Evolutionary conservation across 2,888 invertebrate species (phyloP), one percentile per base, ranked within the genome.

Genomic region (Diloba caeruleocephala): DNA sequence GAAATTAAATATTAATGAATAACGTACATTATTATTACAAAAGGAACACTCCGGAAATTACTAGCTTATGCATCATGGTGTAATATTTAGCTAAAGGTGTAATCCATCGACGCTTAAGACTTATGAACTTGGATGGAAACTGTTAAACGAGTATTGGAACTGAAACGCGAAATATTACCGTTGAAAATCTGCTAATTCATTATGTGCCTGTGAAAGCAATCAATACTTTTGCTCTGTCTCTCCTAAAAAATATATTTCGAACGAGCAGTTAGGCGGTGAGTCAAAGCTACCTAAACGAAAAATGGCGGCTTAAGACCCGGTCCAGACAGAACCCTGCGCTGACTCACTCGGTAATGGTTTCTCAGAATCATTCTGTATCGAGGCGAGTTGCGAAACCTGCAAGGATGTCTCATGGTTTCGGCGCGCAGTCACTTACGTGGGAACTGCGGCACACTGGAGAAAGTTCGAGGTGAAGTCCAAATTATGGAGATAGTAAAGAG

Each of bases 331-430:
- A 76, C 71, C 67, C 74, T 57, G 52, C 68, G 55, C 59, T 88
- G 87, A 89, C 74, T 87, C 88, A 88, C 75, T 41, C 67, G 45
- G 64, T 83, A 88, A 85, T 87, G 84, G 79, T 68, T 89, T 89
- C 89, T 78, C 79, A 74, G 89, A 80, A 81, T 58, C 54, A 68
- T 67, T 77, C 57, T 67, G 71, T 75, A 76, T 82, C 80, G 82
- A 82, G 81, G 78, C 78, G 77, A 58, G 79, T 88, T 89, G 85
- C 81, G 84, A 88, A 88, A 89, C 81, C 71, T 78, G 73, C 72
- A 74, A 80, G 76, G 76, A 79, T 80, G 81, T 76, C 73, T 79
- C 76, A 76, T 76, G 75, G 65, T 71, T 76, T 72, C 53, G 71
- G 68, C 59, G 58, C 60, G 74, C 64, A 56, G 57, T 55, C 59